Percentiles rank a stretch among this genome's conserved stretches.
phyloP scores from a whole-genome alignment of 1,140 invertebrate genomes.

The Ostrea edulis region DNA sequence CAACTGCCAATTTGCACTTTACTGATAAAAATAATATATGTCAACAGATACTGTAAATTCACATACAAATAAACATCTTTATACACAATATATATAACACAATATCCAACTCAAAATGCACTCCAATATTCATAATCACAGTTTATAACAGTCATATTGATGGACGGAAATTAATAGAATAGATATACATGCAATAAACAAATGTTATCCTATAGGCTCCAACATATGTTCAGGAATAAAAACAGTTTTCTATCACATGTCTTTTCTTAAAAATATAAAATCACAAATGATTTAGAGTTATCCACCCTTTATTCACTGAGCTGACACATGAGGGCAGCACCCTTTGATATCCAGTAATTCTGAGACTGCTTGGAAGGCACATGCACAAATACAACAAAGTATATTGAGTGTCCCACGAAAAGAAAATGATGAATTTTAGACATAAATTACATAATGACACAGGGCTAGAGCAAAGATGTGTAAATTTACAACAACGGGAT shows the following conservation, averaged over 20 bases:
- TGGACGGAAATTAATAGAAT: neutral
- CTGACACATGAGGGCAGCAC: slow-evolving; percentile 90
- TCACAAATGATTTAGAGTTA: neutral
- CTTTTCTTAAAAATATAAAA: neutral
- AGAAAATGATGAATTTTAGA: slow-evolving; percentile 3
- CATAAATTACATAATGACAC: no score
- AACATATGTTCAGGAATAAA: no score
- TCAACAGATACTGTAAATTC: neutral
- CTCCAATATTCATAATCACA: slow-evolving; percentile 12
- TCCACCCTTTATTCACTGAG: slow-evolving; percentile 82
- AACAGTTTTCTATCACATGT: neutral
- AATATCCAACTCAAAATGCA: neutral
- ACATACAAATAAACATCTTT: neutral
- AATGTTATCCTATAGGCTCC: no score
- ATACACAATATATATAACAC: neutral
- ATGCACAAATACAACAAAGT: slow-evolving; percentile 90
- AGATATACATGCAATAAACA: neutral
- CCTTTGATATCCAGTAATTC: slow-evolving; percentile 92
- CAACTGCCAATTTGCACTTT: neutral
- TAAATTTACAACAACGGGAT: no score
- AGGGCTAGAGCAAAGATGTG: no score
- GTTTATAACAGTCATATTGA: neutral
- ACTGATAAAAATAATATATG: neutral
- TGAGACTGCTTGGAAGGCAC: slow-evolving; percentile 83
- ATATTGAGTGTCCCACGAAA: slow-evolving; percentile 88